A percentile compares a stretch with the other conserved stretches of the same genome.
phyloP scores from a whole-genome alignment of 2,113 vertebrate genomes.

The Cavia aperea region DNA sequence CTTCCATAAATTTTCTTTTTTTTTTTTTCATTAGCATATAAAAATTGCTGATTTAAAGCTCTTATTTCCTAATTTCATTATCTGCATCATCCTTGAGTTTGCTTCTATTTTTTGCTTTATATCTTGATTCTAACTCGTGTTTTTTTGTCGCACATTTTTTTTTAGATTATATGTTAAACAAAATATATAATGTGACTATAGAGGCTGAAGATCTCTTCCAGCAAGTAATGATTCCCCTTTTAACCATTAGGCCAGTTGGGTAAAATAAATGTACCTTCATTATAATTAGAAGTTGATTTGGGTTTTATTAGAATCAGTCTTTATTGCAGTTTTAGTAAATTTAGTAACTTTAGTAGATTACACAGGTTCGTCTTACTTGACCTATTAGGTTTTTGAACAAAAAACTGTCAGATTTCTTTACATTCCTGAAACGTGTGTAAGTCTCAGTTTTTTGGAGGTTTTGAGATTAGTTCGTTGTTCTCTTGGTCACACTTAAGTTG shows the following conservation, averaged over 20 bases:
- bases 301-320: slow-evolving; percentile 35
- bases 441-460: not conserved
- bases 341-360: slow-evolving; percentile 27
- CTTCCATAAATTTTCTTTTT: slow-evolving; percentile 20
- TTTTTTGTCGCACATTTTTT: slow-evolving; percentile 27
- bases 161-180: not conserved
- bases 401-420: not conserved
- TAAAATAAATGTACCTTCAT: not conserved
- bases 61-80: not conserved
- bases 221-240: not conserved
- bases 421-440: not conserved
- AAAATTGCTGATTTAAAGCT: slow-evolving; percentile 9
- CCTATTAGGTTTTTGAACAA: not conserved
- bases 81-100: not conserved
- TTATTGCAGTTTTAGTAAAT: slow-evolving; percentile 20
- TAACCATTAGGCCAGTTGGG: not conserved
- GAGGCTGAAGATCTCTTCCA: slow-evolving; percentile 15
- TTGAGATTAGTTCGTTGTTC: slow-evolving; percentile 33
- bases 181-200: not conserved
- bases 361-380: not conserved
- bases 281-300: slow-evolving; percentile 31
- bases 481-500: slow-evolving; percentile 7
- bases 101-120: not conserved
- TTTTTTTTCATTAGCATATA: not conserved
- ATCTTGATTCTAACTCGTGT: slow-evolving; percentile 15